Evolutionary conservation across 2,797 vertebrate species (phyloP), one percentile per base, ranked within the genome.

Genomic region (Acipenser transmontanus): DNA sequence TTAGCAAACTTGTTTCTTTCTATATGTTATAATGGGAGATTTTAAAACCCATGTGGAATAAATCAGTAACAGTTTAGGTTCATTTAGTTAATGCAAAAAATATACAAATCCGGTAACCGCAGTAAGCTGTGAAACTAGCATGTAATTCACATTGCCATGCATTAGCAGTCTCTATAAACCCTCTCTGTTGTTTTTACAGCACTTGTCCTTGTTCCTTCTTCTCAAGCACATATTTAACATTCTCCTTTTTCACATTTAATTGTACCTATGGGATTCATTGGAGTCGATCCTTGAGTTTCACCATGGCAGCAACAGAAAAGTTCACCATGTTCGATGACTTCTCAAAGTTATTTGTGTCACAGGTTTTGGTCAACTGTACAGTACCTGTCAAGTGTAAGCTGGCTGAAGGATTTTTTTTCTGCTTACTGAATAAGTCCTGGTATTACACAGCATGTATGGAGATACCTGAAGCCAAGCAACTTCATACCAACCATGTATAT

Each of bases 231-330:
- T 79, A 63, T 71, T 83, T 87, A 83, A 88, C 85, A 86, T 88
- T 88, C 82, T 86, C 79, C 80, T 84, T 75, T 73, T 84, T 85
- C 82, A 73, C 83, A 85, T 82, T 83, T 89, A 89, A 87, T 89
- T 89, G 85, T 83, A 76, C 85, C 83, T 84, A 69, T 10, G 81
- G 78, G 85, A 81, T 65, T 74, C 71, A 77, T 71, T 74, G 71
- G 73, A 77, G 83, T 78, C 78, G 81, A 80, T 67, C 78, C 76
- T 78, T 75, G 81, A 79, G 81, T 79, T 80, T 80, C 81, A 78
- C 80, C 77, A 64, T 70, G 73, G 80, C 78, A 72, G 66, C 74
- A 65, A 77, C 77, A 78, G 84, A 82, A 78, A 77, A 79, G 81
- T 77, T 73, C 63, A 71, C 76, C 65, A 50, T 76, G 78, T 84